Evolutionary conservation across 2,888 invertebrate genomes (phyloP).

Genomic region (Drosophila nigricruria): DNA sequence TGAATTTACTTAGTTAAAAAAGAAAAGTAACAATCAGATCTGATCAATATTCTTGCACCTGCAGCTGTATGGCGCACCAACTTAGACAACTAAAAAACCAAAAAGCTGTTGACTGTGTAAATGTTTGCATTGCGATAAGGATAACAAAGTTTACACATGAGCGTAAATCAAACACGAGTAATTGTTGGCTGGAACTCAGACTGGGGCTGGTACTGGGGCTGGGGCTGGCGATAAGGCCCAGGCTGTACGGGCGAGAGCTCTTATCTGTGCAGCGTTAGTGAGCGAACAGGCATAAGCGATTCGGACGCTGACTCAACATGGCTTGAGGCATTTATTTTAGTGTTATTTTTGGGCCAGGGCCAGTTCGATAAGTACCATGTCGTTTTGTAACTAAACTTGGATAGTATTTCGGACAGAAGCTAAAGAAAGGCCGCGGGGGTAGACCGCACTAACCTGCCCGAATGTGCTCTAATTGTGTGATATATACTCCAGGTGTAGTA

Average conservation of each 20-base stretch:
- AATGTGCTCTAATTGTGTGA: background rate
- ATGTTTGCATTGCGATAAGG: constrained; percentile 58
- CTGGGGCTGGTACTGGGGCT: background rate
- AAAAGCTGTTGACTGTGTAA: constrained; percentile 29
- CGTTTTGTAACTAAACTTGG: constrained; percentile 25
- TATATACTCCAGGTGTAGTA: background rate
- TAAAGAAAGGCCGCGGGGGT: background rate
- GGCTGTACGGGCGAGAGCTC: constrained; percentile 17
- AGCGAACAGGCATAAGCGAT: constrained; percentile 25
- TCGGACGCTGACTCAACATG: constrained; percentile 40
- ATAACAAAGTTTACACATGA: constrained; percentile 43
- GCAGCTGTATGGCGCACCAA: constrained; percentile 18
- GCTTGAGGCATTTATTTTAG: constrained; percentile 15
- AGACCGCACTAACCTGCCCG: constrained; percentile 44
- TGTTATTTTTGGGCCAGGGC: constrained; percentile 64
- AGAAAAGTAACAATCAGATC: constrained; percentile 19
- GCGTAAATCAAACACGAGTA: constrained; percentile 56
- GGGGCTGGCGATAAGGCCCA: constrained; percentile 24
- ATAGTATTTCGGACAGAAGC: background rate
- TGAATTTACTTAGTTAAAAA: constrained; percentile 28
- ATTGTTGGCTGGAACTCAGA: constrained; percentile 33
- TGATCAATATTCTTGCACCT: constrained; percentile 45
- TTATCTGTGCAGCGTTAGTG: constrained; percentile 43
- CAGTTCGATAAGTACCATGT: constrained; percentile 34
- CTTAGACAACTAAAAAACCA: constrained; percentile 38